phyloP scores from a whole-genome alignment of 2,888 invertebrate genomes.

The Plebejus melissa region DNA sequence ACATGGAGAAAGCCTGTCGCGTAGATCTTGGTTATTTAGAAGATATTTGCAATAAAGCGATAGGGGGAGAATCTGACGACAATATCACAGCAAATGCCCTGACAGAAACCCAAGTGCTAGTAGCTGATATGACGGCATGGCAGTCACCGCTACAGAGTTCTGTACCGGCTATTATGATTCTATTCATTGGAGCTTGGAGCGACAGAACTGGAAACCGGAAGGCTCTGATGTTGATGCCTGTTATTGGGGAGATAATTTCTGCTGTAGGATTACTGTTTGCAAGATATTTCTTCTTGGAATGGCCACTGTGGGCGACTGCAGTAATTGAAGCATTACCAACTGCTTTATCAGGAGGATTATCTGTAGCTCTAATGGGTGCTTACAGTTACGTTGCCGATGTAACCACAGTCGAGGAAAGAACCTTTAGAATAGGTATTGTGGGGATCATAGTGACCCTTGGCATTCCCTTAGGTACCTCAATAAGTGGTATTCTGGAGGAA shows the following conservation, averaged over 20 bases:
- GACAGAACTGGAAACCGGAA: constrained; percentile 79
- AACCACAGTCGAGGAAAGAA: constrained; percentile 78
- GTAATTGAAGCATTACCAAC: constrained; percentile 76
- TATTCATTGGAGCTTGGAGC: constrained; percentile 82
- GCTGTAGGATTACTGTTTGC: constrained; percentile 71
- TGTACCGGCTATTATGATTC: constrained; percentile 75
- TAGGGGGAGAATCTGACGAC: constrained; percentile 50
- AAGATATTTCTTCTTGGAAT: constrained; percentile 76
- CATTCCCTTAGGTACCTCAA: constrained; percentile 68
- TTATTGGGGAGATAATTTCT: constrained; percentile 75
- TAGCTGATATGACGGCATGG: constrained; percentile 77
- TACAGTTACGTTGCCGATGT: constrained; percentile 81
- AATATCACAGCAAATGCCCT: constrained; percentile 57
- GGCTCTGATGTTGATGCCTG: constrained; percentile 75
- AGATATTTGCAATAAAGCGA: constrained; percentile 66
- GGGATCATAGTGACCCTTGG: constrained; percentile 73
- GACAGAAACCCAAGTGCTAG: constrained; percentile 57
- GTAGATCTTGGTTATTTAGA: constrained; percentile 70
- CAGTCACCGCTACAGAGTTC: constrained; percentile 75
- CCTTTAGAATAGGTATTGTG: constrained; percentile 80
- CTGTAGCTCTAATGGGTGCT: constrained; percentile 77
- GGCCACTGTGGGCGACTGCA: constrained; percentile 75
- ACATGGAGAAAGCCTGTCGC: constrained; percentile 78
- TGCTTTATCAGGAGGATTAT: constrained; percentile 78
- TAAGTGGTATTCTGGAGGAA: constrained; percentile 74